Evolutionary conservation across 2,113 vertebrate species (phyloP), one percentile per base, ranked within the genome.

Genomic region (Varanus komodoensis): DNA sequence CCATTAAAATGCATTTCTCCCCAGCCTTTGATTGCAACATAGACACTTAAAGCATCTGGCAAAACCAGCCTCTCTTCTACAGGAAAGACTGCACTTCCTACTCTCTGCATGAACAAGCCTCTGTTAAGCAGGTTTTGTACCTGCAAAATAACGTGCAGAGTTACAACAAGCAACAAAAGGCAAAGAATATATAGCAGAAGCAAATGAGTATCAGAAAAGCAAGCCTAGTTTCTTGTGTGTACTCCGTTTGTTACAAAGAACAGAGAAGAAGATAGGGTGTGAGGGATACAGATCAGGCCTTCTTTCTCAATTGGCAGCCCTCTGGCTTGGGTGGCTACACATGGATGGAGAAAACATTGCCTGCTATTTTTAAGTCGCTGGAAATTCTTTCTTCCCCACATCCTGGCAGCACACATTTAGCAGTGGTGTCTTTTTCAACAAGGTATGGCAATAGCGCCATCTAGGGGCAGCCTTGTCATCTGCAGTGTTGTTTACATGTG

Each of bases 361-460:
- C 73, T 89, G 82, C 82, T 89, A 89, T 89, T 89, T 89, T 89
- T 89, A 85, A 85, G 57, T 85, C 23, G 29, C 15, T 89, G 82
- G 82, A 68, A 89, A 84, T 89, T 78, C 88, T 89, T 89, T 89
- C 61, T 78, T 85, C 88, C 73, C 88, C 73, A 89, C 88, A 89
- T 89, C 88, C 61, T 77, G 61, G 73, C 71, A 75, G 34, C 81
- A 48, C 61, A 67, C 68, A 73, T 38, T 87, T 82, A 79, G 38
- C 61, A 57, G 80, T 7, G 61, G 78, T 81, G 81, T 71, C 17
- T 54, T 38, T 48, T 67, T 68, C n/a, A 67, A 50, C 9, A 85
- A 38, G 7, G 4, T 68, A 34, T n/a, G 69, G 23, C 88, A 89
- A 78, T 38, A 68, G 29, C 15, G 32, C 82, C 82, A 84, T 85